Base-by-base conservation (phyloP, 2,888 invertebrate species). In the Sphaerophoria rueppellii region DNA sequence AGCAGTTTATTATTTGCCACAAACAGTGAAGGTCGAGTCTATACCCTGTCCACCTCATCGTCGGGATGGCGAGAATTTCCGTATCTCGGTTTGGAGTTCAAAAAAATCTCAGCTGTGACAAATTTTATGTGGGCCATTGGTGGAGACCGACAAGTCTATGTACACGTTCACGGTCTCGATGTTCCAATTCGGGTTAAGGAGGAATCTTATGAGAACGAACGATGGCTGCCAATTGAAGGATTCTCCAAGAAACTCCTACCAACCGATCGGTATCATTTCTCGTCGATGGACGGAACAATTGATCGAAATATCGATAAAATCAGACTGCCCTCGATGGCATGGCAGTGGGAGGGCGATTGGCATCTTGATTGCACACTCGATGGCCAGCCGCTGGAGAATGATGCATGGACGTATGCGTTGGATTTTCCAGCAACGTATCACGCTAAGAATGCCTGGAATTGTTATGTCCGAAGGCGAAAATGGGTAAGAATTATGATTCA, bases 281-380 rank as follows among this genome's bases (percentile, higher is more conserved):
- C 98, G 12, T 96, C 95, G 88, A 94, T 94, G 88, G 97, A 97
- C 93, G 98, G 98, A 6, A 94, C 94, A 7, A 93, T 94, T 46
- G 96, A 96, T 88, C 93, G 97, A 78, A 94, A 95, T 43, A 95
- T 96, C 87, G 95, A 96, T 88, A 95, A 95, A 90, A 96, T 98
- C 81, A 93, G 96, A 85, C 92, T 98, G 60, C 98, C 98, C 6
- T 98, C 98, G 0, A 96, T 97, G 95, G 97, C 97, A 14, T 98
- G 98, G 98, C 96, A 97, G 89, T 98, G 98, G 98, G 98, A 98
- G 92, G 96, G 96, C 4, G 97, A 97, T 87, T 98, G 98, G 98
- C 95, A 96, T 88, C 93, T 97, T 74, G 97, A 97, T 90, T 93
- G 96, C 24, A 95, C 96, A 4, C 92, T 96, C 88, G 96, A 97